A percentile compares a stretch with the other conserved stretches of the same genome.
phyloP scores from a whole-genome alignment of 2,113 vertebrate genomes.

The Circaetus cinerascens region DNA sequence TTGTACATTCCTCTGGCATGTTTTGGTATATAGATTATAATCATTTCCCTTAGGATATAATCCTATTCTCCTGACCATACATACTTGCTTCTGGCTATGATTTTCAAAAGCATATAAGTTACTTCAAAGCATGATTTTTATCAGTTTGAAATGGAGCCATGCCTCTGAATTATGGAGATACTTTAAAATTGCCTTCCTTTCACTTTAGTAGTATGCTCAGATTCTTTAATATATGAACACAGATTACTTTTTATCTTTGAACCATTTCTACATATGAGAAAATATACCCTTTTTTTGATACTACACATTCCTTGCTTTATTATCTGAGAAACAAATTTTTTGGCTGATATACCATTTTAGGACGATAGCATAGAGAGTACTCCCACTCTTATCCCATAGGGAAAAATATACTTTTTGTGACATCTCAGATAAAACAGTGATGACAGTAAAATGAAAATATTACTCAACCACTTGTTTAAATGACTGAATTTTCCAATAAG shows the following conservation, averaged over 20 bases:
- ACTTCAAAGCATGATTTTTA: slow-evolving; percentile 36
- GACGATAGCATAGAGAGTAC: background rate
- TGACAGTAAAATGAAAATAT: slow-evolving; percentile 7
- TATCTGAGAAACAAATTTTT: background rate
- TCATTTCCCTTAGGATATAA: background rate
- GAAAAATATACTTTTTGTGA: background rate
- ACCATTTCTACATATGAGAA: background rate
- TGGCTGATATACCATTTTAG: background rate
- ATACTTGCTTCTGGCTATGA: slow-evolving; percentile 14
- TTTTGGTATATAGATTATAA: background rate
- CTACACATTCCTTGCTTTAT: background rate
- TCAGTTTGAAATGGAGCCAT: background rate
- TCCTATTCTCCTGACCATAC: background rate
- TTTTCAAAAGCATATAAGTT: background rate
- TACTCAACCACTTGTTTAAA: background rate
- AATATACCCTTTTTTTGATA: background rate
- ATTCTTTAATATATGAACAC: background rate
- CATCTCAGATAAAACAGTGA: background rate
- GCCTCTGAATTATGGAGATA: background rate
- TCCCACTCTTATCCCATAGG: background rate
- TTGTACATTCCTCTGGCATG: background rate
- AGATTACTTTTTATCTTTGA: background rate
- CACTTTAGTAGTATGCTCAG: background rate
- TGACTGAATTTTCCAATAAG: background rate
- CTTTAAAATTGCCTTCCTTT: background rate